Percentiles rank a stretch among this genome's conserved stretches.
phyloP scores from a whole-genome alignment of 2,888 invertebrate genomes.

The Euclidia mi region DNA sequence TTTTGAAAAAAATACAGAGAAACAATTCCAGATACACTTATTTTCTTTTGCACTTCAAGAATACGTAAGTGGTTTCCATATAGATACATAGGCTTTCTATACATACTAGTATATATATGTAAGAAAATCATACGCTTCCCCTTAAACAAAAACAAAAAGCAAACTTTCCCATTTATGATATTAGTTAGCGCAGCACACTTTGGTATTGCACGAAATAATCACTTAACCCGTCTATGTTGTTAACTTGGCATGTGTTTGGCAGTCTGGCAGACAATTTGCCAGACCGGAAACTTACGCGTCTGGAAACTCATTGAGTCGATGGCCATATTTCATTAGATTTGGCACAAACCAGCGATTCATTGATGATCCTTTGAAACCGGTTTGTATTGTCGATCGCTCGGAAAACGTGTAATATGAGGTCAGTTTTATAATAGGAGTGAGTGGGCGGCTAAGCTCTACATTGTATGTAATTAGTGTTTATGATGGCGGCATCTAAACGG shows the following conservation, averaged over 20 bases:
- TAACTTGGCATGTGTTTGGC: conserved; percentile 13
- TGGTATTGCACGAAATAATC: not conserved
- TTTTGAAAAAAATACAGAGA: too few relatives aligned
- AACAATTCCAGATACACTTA: too few relatives aligned
- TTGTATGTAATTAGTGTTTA: conserved; percentile 14
- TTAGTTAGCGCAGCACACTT: not conserved
- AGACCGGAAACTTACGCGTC: conserved; percentile 43
- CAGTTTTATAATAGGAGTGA: conserved; percentile 10
- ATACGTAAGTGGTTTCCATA: too few relatives aligned
- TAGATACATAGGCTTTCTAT: too few relatives aligned
- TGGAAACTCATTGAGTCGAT: conserved; percentile 42
- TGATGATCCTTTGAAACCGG: conserved; percentile 51
- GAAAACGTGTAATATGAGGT: conserved; percentile 17
- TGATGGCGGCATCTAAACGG: not conserved
- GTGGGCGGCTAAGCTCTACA: conserved; percentile 18
- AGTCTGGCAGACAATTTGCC: conserved; percentile 22
- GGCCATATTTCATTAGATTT: conserved; percentile 41
- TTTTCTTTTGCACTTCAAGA: too few relatives aligned
- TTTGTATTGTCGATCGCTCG: conserved; percentile 18
- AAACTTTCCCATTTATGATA: too few relatives aligned
- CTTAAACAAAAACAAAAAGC: too few relatives aligned
- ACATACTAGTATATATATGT: too few relatives aligned
- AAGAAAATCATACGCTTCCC: too few relatives aligned
- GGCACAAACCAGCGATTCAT: conserved; percentile 38
- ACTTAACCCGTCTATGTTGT: conserved; percentile 4